Base-by-base conservation (phyloP, 2,113 vertebrate species). In the Hippocampus guttulatus region DNA sequence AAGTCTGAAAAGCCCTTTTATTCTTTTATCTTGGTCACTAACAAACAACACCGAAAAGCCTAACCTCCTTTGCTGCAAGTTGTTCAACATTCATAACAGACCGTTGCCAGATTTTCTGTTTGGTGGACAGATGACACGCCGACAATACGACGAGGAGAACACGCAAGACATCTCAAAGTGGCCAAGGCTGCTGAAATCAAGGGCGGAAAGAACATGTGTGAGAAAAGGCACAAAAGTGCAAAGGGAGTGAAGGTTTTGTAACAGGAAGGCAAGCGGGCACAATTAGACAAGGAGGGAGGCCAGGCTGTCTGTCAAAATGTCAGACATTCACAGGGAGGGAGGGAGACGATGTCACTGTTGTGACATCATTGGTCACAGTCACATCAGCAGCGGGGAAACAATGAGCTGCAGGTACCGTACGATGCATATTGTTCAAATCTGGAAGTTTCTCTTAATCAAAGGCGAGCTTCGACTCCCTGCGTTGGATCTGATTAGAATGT, bases 301-400 rank as follows among this genome's bases (percentile, higher is more conserved):
- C 45, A 74, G 61, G 64, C 41, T 58, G 45, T 78, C 68, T 81
- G 79, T 73, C 80, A 81, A 74, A 60, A 76, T 80, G 83, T 74
- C 70, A 71, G 57, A 78, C 20, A 9, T 11, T n/a, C 20, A 54
- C 21, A 1, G 21, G 51, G 49, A 25, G 73, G 57, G 81, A 67
- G 70, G 83, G 43, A 81, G 81, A 75, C 1, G 67, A 81, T 71
- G 33, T 68, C 60, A 74, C 72, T 68, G 81, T 79, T 87, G 71
- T 80, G 88, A 90, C 81, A 75, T 84, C 85, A 88, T 88, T 90
- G 88, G 81, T 85, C 87, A 83, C 85, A 83, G 78, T 16, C 79
- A 30, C 14, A 6, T 60, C 6, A 60, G 57, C 27, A 5, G 30
- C 58, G 21, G 52, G 33, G 21, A 23, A 11, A n/a, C 21, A 12